phyloP scores from a whole-genome alignment of 2,113 vertebrate species.

The Todiramphus saurophagus region DNA sequence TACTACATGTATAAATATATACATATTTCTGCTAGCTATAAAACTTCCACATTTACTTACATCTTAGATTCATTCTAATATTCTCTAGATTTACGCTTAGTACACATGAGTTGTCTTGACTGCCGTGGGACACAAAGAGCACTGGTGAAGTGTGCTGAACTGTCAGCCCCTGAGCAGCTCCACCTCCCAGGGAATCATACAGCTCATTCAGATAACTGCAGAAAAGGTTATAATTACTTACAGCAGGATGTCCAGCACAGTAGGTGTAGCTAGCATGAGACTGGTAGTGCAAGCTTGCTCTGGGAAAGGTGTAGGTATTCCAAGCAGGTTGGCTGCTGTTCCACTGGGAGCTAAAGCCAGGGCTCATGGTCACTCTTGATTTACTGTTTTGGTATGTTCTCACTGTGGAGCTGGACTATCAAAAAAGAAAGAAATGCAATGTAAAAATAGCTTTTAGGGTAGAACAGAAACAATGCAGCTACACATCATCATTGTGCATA shows the following conservation, averaged over 20 bases:
- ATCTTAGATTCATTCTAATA: background rate
- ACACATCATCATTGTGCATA: background rate
- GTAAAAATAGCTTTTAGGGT: constrained; percentile 52
- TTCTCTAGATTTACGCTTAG: background rate
- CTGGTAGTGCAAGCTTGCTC: constrained; percentile 82
- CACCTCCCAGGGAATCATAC: background rate
- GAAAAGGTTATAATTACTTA: constrained; percentile 75
- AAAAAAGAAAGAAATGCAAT: constrained; percentile 71
- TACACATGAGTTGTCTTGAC: background rate
- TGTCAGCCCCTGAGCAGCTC: background rate
- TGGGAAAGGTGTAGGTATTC: constrained; percentile 80
- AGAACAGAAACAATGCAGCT: constrained; percentile 30
- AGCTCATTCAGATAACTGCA: background rate
- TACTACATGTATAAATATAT: background rate
- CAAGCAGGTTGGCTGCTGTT: constrained; percentile 79
- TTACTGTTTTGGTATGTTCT: constrained; percentile 85
- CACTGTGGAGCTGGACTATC: constrained; percentile 83
- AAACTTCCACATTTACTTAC: background rate
- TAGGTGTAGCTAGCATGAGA: constrained; percentile 83
- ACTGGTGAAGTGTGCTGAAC: background rate
- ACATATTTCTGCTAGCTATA: background rate
- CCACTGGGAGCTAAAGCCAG: constrained; percentile 83
- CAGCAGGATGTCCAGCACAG: constrained; percentile 81
- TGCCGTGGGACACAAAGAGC: background rate
- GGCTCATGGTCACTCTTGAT: constrained; percentile 79